phyloP scores from a whole-genome alignment of 2,113 vertebrate species.

The Cebidichthys violaceus region DNA sequence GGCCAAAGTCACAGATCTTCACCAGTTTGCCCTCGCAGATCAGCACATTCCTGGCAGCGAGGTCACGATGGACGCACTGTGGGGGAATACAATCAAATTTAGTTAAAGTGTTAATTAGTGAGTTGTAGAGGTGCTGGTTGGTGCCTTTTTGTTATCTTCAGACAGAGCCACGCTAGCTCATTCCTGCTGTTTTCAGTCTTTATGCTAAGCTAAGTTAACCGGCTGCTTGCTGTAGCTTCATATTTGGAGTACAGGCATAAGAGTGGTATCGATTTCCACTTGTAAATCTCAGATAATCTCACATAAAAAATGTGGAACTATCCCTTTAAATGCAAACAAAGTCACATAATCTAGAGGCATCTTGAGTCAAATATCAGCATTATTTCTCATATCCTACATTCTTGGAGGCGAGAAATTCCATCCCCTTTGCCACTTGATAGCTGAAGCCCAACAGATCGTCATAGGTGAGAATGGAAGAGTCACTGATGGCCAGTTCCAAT shows the following conservation, averaged over 20 bases:
- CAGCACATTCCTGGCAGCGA: constrained; percentile 96
- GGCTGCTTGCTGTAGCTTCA: background rate
- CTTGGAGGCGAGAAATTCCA: constrained; percentile 98
- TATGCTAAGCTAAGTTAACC: constrained; percentile 1
- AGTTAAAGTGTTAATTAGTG: background rate
- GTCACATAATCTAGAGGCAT: background rate
- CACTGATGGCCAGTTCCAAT: constrained; percentile 88
- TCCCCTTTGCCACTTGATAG: constrained; percentile 98
- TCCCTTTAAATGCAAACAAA: background rate
- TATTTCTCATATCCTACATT: constrained; percentile 84
- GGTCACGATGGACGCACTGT: constrained; percentile 97
- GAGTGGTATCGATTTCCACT: background rate
- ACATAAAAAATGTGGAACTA: background rate
- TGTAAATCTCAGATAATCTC: background rate
- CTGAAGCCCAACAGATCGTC: constrained; percentile 95
- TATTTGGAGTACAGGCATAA: background rate
- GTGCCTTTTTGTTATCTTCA: background rate
- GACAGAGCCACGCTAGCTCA: background rate
- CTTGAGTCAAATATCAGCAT: background rate
- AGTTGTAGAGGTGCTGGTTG: background rate
- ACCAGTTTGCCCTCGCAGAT: constrained; percentile 98
- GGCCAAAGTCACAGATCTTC: constrained; percentile 98
- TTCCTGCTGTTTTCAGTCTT: background rate
- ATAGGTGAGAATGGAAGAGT: constrained; percentile 91
- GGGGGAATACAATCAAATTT: background rate